Evolutionary conservation across 2,888 invertebrate genomes (phyloP).

Genomic region (Podotricha telesiphe): DNA sequence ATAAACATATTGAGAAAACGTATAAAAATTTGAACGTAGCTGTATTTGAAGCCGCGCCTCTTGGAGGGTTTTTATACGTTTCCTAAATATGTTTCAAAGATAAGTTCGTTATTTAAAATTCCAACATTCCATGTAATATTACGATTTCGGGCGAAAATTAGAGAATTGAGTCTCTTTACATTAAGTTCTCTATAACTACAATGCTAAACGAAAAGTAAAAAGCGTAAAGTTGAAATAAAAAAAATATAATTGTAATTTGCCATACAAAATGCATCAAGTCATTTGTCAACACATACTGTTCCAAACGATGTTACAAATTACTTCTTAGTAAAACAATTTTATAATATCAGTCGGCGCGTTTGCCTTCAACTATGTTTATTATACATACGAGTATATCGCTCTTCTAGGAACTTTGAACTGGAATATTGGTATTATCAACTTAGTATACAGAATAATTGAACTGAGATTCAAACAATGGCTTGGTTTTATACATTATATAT

Average conservation of each 20-base stretch:
- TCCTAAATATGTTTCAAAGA: too few species aligned
- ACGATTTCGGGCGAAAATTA: too few species aligned
- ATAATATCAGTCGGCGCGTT: neutral
- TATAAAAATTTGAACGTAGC: too few species aligned
- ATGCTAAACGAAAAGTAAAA: too few species aligned
- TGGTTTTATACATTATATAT: neutral
- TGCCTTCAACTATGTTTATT: neutral
- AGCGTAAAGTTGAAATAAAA: too few species aligned
- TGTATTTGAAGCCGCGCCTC: too few species aligned
- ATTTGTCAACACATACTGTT: neutral
- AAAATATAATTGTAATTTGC: neutral
- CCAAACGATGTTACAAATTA: constrained; percentile 2
- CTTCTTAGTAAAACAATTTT: constrained; percentile 19
- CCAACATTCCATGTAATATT: too few species aligned
- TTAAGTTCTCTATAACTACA: too few species aligned
- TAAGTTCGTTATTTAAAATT: too few species aligned
- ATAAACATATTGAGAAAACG: too few species aligned
- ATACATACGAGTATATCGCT: constrained; percentile 11
- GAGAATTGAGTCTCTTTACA: too few species aligned
- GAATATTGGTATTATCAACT: constrained; percentile 14
- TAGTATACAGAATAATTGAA: constrained; percentile 4
- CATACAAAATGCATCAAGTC: neutral
- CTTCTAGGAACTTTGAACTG: constrained; percentile 19
- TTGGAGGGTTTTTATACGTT: too few species aligned
- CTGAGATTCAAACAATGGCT: constrained; percentile 5